phyloP scores from a whole-genome alignment of 23 tunicate genomes.

The Halocynthia roretzi region DNA sequence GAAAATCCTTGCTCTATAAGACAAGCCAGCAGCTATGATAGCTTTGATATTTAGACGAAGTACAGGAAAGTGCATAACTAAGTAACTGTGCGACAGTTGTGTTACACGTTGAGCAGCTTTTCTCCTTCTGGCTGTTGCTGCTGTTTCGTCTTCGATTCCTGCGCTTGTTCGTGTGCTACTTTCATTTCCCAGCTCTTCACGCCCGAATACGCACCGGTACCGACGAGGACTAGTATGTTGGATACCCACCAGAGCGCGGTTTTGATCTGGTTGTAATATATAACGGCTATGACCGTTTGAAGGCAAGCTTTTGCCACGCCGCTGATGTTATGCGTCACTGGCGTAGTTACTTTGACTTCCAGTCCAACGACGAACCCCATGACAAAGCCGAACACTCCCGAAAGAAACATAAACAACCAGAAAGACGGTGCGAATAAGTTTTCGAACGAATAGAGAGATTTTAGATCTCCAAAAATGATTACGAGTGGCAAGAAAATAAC shows the following conservation, averaged over 20 bases:
- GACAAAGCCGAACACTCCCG: constrained; percentile 87
- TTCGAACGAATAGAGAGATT: constrained; percentile 27
- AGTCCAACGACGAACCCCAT: constrained; percentile 98
- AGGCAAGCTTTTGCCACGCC: constrained; percentile 99
- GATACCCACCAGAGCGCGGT: constrained; percentile 93
- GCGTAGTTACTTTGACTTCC: constrained; percentile 85
- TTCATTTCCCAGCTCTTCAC: constrained; percentile 95
- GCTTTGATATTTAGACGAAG: no score
- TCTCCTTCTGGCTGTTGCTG: no score
- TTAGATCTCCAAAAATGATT: constrained; percentile 44
- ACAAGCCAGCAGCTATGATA: no score
- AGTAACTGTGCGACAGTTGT: no score
- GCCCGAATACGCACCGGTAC: constrained; percentile 85
- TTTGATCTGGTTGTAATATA: constrained; percentile 56
- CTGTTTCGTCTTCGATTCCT: neutral
- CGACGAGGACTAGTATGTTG: constrained; percentile 65
- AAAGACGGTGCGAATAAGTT: constrained; percentile 33
- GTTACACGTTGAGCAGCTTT: no score
- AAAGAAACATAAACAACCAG: constrained; percentile 69
- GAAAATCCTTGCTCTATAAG: no score
- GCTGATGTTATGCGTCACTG: constrained; percentile 96
- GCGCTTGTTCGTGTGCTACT: constrained; percentile 29
- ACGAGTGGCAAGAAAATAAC: constrained; percentile 70
- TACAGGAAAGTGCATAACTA: no score
- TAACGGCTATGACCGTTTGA: constrained; percentile 94